Conservation (phyloP, 2,113 vertebrate genomes). For the Microcebus murinus region DNA sequence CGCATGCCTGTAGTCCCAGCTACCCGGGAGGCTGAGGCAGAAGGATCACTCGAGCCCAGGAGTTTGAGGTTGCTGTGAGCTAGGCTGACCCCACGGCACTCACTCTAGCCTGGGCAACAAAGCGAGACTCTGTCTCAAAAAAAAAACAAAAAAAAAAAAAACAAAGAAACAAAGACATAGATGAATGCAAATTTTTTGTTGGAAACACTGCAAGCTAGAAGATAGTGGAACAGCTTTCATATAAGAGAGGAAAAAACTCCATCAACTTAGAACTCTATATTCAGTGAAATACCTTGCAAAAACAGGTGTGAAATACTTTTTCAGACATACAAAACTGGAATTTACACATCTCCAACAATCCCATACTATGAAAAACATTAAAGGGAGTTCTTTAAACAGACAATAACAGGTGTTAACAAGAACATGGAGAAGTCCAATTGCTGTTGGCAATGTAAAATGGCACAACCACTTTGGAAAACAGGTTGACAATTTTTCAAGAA, state of each 20-base stretch:
- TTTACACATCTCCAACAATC: neutral
- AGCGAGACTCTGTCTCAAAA: too few species aligned
- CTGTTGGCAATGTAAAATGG: neutral
- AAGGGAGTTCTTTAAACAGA: constrained; percentile 9
- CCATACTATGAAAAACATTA: neutral
- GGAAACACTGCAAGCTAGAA: constrained; percentile 2
- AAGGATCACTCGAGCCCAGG: too few species aligned
- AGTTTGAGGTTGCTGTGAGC: too few species aligned
- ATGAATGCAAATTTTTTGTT: neutral
- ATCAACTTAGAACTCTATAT: neutral
- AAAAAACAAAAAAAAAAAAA: too few species aligned
- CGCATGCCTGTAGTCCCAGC: too few species aligned
- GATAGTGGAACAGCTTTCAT: neutral
- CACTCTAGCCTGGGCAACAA: too few species aligned
- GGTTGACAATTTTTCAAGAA: neutral
- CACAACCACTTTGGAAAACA: neutral
- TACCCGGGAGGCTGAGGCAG: too few species aligned
- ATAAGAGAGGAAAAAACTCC: neutral
- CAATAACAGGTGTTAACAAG: neutral
- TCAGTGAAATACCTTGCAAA: neutral
- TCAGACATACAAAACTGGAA: neutral
- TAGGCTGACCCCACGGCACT: too few species aligned
- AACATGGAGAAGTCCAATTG: neutral
- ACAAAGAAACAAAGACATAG: constrained; percentile 10
- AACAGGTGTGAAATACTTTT: neutral